Conservation (phyloP, 2,113 vertebrate species). For the Ptyas mucosa region DNA sequence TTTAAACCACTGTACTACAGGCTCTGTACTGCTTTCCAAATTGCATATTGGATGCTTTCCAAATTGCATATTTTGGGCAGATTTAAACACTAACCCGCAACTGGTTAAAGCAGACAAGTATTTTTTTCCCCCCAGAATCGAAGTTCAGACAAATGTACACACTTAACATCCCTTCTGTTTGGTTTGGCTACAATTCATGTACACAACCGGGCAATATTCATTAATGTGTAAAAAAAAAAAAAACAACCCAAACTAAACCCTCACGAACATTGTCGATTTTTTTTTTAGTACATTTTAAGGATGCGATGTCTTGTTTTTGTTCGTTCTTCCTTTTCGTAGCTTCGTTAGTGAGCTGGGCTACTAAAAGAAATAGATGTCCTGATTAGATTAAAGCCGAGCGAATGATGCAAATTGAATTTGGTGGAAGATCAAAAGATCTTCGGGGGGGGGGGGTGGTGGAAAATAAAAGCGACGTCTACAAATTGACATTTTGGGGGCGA, state of each 20-base stretch:
- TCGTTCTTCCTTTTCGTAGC: neutral
- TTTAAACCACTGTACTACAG: no score
- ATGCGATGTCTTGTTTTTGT: neutral
- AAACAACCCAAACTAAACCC: neutral
- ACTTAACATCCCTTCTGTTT: neutral
- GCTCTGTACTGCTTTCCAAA: no score
- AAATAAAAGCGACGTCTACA: fast-evolving
- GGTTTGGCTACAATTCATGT: neutral
- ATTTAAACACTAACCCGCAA: neutral
- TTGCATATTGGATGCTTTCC: no score
- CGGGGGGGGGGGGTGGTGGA: no score
- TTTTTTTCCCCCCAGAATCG: neutral
- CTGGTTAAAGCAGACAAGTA: neutral
- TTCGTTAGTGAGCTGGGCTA: neutral
- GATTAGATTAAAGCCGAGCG: neutral
- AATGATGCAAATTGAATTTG: neutral
- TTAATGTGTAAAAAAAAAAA: neutral
- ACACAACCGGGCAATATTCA: neutral
- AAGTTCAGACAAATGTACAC: neutral
- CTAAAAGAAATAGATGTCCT: neutral
- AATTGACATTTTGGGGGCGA: neutral
- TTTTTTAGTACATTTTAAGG: neutral
- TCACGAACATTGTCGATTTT: neutral
- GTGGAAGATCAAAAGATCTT: neutral
- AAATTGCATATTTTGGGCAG: neutral